Percentiles rank a stretch among this genome's conserved stretches.
Evolutionary conservation across 2,797 vertebrate species (phyloP).

Genomic region (Peromyscus melanophrys): DNA sequence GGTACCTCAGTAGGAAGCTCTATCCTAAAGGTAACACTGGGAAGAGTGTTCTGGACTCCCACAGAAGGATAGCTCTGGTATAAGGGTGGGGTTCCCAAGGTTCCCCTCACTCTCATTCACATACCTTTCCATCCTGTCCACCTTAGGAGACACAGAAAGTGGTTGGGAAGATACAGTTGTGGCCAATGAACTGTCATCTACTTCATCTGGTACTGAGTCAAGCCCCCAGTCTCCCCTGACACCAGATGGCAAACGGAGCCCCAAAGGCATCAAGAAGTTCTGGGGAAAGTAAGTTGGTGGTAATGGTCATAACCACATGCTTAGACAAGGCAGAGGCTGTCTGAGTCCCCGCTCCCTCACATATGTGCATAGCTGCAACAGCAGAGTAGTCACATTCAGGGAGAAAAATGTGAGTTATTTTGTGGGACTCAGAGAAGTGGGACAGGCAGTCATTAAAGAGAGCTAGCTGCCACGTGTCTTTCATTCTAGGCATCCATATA

Average conservation of each 20-base stretch:
- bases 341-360: not conserved
- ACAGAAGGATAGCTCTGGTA: not conserved
- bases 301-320: not conserved
- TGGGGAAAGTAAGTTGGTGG: constrained; percentile 96
- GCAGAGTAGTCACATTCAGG: not conserved
- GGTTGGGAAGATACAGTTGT: constrained; percentile 87
- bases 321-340: not conserved
- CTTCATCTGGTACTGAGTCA: constrained; percentile 91
- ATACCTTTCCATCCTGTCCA: constrained; percentile 61
- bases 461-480: not conserved
- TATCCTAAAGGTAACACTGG: not conserved
- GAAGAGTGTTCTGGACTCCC: not conserved
- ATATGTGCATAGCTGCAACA: not conserved
- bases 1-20: not conserved
- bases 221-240: constrained; percentile 92
- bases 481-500: not conserved
- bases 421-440: not conserved
- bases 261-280: constrained; percentile 96
- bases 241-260: constrained; percentile 95
- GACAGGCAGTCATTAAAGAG: not conserved
- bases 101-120: not conserved
- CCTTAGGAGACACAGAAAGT: constrained; percentile 92
- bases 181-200: constrained; percentile 91
- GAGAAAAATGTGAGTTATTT: not conserved
- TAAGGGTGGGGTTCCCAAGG: not conserved